phyloP scores from a whole-genome alignment of 2,797 vertebrate genomes.

The Hoplostethus mediterraneus region DNA sequence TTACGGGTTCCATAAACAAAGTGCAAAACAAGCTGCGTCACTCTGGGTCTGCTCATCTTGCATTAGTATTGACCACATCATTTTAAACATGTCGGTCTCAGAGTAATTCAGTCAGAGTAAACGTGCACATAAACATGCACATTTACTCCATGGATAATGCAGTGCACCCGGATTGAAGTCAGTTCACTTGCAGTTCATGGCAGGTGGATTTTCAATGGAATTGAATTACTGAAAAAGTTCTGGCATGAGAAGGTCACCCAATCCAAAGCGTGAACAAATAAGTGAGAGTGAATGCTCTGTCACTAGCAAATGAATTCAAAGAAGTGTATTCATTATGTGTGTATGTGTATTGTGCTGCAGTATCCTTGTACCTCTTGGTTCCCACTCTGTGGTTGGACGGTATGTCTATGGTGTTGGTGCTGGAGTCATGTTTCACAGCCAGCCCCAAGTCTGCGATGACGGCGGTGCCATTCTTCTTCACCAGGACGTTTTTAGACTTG shows the following conservation, averaged over 20 bases:
- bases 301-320: neutral
- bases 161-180: no score
- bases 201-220: no score
- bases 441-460: conserved; percentile 96
- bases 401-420: conserved; percentile 92
- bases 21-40: neutral
- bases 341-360: neutral
- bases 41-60: neutral
- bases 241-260: neutral
- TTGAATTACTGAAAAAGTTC: no score
- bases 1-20: conserved; percentile 1
- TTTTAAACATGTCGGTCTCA: no score
- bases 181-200: no score
- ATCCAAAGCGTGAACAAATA: neutral
- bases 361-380: conserved; percentile 90
- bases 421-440: conserved; percentile 95
- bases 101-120: no score
- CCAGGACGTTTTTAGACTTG: conserved; percentile 97
- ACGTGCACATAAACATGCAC: no score
- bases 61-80: no score
- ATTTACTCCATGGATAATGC: no score
- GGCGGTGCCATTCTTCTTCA: conserved; percentile 94
- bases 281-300: neutral
- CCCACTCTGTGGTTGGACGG: conserved; percentile 95
- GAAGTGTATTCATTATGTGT: neutral